These are phyloP conservation scores for Sebastes iracundus DNA, from an alignment of 2,797 vertebrate species.

Conservation along the genomic window DNA sequence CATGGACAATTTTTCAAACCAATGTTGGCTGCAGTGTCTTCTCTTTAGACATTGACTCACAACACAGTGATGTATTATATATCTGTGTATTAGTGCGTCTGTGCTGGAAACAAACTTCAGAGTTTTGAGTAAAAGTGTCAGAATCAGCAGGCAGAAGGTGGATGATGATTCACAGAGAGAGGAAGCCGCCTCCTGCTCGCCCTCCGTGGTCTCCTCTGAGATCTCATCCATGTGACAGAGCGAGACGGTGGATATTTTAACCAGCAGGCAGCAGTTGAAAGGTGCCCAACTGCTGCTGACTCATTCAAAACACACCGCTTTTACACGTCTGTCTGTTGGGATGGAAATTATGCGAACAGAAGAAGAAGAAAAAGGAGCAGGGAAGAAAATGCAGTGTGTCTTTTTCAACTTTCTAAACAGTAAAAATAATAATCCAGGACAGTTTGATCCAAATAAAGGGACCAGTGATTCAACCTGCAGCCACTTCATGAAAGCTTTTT, in stretches of 20 bases:
- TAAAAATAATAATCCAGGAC: slow-evolving; percentile 12
- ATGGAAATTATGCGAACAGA: slow-evolving; percentile 20
- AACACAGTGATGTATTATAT: not conserved
- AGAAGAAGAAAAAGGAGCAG: not conserved
- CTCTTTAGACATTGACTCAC: not conserved
- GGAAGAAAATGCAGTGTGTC: not conserved
- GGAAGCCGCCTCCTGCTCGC: slow-evolving; percentile 31
- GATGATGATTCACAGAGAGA: slow-evolving; percentile 62
- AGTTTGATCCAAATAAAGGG: slow-evolving; percentile 23
- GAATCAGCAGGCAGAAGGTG: slow-evolving; percentile 50
- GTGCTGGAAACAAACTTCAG: slow-evolving; percentile 23
- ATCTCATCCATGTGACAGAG: slow-evolving; percentile 43
- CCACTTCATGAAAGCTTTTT: not conserved
- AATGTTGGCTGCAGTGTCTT: too few relatives aligned
- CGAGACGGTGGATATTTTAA: slow-evolving; percentile 39
- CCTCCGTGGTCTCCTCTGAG: slow-evolving; percentile 39
- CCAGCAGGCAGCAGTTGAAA: slow-evolving; percentile 50
- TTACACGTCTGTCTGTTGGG: slow-evolving; percentile 24
- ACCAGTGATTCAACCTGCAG: slow-evolving; percentile 19
- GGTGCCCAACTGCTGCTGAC: slow-evolving; percentile 53
- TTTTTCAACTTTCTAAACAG: slow-evolving; percentile 13
- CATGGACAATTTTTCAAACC: not conserved
- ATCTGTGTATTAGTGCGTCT: not conserved
- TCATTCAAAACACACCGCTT: slow-evolving; percentile 46
- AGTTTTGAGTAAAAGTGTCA: slow-evolving; percentile 43